Evolutionary conservation across 1,140 invertebrate genomes (phyloP).

Genomic region (Drosophila pruinosa): DNA sequence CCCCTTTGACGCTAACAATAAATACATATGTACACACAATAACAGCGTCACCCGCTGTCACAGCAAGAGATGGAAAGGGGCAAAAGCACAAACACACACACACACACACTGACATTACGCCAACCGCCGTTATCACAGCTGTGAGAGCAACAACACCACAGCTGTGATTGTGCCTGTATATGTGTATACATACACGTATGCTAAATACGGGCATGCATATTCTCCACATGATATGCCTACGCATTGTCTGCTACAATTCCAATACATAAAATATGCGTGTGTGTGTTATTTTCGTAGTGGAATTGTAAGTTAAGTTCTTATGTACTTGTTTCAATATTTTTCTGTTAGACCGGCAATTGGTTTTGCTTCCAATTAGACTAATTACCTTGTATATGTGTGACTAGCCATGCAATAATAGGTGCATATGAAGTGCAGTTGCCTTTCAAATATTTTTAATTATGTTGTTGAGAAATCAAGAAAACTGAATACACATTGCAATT

Average conservation of each 20-base stretch:
- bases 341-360: conserved; percentile 23
- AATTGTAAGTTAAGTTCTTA: background rate
- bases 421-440: conserved; percentile 15
- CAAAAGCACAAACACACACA: background rate
- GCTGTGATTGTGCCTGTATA: background rate
- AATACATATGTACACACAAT: background rate
- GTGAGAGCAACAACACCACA: conserved; percentile 19
- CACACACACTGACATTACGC: conserved; percentile 7
- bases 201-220: conserved; percentile 20
- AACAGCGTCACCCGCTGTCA: conserved; percentile 9
- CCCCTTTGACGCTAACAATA: conserved; percentile 5
- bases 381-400: conserved; percentile 48
- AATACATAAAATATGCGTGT: background rate
- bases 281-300: background rate
- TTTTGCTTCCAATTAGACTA: background rate
- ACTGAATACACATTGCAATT: conserved; percentile 72
- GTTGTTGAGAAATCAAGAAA: conserved; percentile 66
- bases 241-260: conserved; percentile 19
- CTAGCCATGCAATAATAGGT: conserved; percentile 50
- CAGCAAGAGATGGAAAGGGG: background rate
- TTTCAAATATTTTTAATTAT: conserved; percentile 18
- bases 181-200: background rate
- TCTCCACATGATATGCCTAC: conserved; percentile 18
- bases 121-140: conserved; percentile 51
- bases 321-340: conserved; percentile 9